phyloP scores from a whole-genome alignment of 2,113 vertebrate species.

The Lophura nycthemera region DNA sequence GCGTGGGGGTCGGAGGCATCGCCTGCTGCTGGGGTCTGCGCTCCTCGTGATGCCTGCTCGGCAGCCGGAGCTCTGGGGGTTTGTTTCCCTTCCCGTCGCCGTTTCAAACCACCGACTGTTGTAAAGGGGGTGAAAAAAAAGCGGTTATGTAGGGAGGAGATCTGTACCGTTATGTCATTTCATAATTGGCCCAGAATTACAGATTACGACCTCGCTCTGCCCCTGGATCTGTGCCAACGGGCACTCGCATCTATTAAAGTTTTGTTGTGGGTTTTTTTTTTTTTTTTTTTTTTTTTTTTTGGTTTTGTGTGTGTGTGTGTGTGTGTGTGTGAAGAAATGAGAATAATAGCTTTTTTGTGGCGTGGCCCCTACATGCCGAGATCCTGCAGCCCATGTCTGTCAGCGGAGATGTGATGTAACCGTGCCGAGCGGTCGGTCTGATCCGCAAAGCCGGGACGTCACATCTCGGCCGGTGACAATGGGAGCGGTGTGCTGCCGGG shows the following conservation, averaged over 20 bases:
- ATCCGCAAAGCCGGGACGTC: not conserved
- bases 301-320: too few relatives aligned
- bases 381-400: not conserved
- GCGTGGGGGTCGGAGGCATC: not conserved
- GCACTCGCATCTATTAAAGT: not conserved
- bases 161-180: slow-evolving; percentile 51
- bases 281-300: not conserved
- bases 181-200: slow-evolving; percentile 55
- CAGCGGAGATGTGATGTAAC: not conserved
- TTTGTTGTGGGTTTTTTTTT: not conserved
- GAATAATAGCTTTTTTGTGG: slow-evolving; percentile 16
- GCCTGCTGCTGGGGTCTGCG: not conserved
- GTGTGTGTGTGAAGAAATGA: not conserved
- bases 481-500: slow-evolving; percentile 22
- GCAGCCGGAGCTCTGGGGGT: not conserved
- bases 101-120: not conserved
- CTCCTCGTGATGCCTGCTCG: not conserved
- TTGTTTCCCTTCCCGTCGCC: not conserved
- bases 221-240: not conserved
- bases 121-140: not conserved
- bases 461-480: slow-evolving; percentile 45
- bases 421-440: not conserved
- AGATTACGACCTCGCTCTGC: slow-evolving; percentile 4
- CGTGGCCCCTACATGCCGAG: not conserved
- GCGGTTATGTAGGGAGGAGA: slow-evolving; percentile 11